These are phyloP conservation scores for Fregata magnificens DNA, from an alignment of 2,113 vertebrate genomes.

Conservation along the genomic window DNA sequence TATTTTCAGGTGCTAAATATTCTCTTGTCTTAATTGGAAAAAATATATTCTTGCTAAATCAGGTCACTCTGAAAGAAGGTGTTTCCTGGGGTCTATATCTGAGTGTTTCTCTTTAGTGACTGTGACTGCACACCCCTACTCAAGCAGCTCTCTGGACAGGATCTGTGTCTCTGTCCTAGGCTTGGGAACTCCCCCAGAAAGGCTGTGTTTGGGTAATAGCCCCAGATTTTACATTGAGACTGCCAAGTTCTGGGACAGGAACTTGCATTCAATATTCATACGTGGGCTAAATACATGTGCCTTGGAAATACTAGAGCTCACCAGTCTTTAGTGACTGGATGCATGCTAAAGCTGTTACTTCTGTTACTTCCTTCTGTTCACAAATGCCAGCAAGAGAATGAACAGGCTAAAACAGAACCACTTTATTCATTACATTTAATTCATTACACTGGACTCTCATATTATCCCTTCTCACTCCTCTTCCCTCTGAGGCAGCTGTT, in stretches of 20 bases:
- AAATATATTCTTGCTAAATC: neutral
- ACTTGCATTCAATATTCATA: neutral
- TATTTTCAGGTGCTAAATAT: neutral
- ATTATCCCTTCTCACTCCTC: neutral
- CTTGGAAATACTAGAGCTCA: neutral
- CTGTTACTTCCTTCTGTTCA: neutral
- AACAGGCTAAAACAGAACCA: neutral
- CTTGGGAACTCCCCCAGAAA: neutral
- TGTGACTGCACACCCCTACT: accelerated
- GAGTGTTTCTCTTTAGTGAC: neutral
- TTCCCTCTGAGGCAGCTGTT: slow-evolving; percentile 8
- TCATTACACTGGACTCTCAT: neutral
- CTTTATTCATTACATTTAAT: neutral
- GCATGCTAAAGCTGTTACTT: neutral
- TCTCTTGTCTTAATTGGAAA: neutral
- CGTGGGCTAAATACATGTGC: neutral
- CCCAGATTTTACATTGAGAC: neutral
- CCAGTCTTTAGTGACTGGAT: neutral
- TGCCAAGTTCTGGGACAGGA: neutral
- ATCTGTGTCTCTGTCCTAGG: neutral
- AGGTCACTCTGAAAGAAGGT: neutral
- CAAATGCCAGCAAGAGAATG: neutral
- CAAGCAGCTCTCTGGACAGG: neutral
- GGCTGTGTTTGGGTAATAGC: neutral
- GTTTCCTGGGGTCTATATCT: neutral